phyloP scores from a whole-genome alignment of 2,113 vertebrate species.

The Colistium nudipinnis region DNA sequence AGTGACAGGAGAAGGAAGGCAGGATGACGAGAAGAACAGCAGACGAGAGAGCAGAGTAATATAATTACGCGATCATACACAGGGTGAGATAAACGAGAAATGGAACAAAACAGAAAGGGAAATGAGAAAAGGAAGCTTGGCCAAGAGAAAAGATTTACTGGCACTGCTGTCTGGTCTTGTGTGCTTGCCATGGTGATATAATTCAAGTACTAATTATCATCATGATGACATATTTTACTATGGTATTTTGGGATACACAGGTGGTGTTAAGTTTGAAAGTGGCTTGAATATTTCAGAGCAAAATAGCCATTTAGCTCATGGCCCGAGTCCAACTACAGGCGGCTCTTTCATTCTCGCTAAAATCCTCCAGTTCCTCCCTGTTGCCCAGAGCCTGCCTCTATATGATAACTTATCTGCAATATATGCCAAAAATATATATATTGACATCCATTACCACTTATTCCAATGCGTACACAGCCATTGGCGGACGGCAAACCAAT shows the following conservation, averaged over 20 bases:
- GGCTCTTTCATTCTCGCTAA: not conserved
- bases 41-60: constrained; percentile 34
- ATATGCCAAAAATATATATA: too few species aligned
- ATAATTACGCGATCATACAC: constrained; percentile 30
- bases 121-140: constrained; percentile 41
- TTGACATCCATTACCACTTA: too few species aligned
- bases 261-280: constrained; percentile 10
- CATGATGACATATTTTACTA: constrained; percentile 22
- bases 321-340: constrained; percentile 1
- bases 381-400: constrained; percentile 52
- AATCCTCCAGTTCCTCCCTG: constrained; percentile 28
- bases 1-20: constrained; percentile 58
- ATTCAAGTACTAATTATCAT: constrained; percentile 25
- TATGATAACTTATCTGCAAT: too few species aligned
- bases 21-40: constrained; percentile 17
- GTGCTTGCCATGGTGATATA: too few species aligned
- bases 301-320: constrained; percentile 1
- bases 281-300: not conserved
- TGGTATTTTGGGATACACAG: constrained; percentile 14
- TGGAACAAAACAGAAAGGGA: constrained; percentile 33
- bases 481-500: too few species aligned
- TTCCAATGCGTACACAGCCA: too few species aligned
- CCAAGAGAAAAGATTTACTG: constrained; percentile 31
- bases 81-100: constrained; percentile 36
- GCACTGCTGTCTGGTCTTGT: constrained; percentile 18